Base-by-base conservation (phyloP, 2,113 vertebrate genomes). In the Sigmodon hispidus region DNA sequence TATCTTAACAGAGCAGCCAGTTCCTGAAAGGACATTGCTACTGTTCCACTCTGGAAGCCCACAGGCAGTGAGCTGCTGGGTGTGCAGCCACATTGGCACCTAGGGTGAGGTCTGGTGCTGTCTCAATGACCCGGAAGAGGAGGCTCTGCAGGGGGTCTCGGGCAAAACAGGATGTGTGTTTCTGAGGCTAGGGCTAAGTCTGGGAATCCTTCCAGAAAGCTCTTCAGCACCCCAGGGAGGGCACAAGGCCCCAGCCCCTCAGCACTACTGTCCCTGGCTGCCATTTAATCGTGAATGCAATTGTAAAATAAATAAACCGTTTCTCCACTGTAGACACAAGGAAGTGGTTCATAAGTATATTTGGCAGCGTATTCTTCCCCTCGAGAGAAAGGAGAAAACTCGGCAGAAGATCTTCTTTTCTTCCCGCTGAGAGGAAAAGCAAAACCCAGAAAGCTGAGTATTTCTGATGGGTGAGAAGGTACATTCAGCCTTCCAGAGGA, bases 301-400 rank as follows among this genome's bases (percentile, higher is more conserved):
- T 57, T 50, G 73, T 63, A 70, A 94, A 61, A 92, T 90, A 94
- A 97, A 70, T 59, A 92, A 91, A 67, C 40, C 63, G 75, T 91
- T 89, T 93, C 57, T 84, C 84, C 43, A 16, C 48, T 57, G 6
- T 21, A 26, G 50, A 90, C 83, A 87, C 26, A 34, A 94, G 84
- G 85, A 92, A 93, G 75, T 65, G 70, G 67, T 87, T 95, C 63
- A 2, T 43, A n/a, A 70, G 52, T 75, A 80, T 93, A 93, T 93
- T 85, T 57, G 87, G 80, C 69, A 91, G 55, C 21, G 19, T 15
- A 45, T 12, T 67, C 55, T 87, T 63, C n/a, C 86, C 45, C 90
- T 89, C 36, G 15, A 73, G 63, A 77, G 81, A 15, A 87, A 73
- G 79, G n/a, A 77, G 72, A 97, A 93, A 75, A 65, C 34, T 16